Percentiles rank a stretch among this genome's conserved stretches.
Evolutionary conservation across 2,797 vertebrate genomes (phyloP).

Genomic region (Trichosurus vulpecula): DNA sequence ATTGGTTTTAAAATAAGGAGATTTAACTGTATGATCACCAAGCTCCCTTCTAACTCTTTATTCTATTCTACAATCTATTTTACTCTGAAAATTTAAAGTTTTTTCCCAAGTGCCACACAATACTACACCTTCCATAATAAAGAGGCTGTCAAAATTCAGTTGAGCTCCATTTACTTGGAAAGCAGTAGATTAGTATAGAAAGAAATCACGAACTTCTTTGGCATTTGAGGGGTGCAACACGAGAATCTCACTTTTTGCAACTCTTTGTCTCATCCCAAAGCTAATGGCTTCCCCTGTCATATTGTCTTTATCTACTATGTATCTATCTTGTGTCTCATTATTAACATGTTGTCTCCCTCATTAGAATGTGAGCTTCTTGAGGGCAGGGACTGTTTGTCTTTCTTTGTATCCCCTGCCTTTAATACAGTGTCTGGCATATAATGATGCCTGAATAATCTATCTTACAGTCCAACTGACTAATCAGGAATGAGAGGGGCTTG

Average conservation of each 20-base stretch:
- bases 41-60: background rate
- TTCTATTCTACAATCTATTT: background rate
- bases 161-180: background rate
- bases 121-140: background rate
- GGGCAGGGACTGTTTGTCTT: background rate
- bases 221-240: background rate
- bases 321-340: background rate
- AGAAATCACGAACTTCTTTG: background rate
- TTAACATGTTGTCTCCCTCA: background rate
- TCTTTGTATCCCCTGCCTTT: background rate
- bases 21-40: background rate
- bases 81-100: background rate
- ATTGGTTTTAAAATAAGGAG: background rate
- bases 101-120: background rate
- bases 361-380: background rate
- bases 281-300: background rate
- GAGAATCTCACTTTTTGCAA: background rate
- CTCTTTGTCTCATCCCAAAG: background rate
- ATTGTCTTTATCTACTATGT: background rate
- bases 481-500: background rate
- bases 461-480: background rate
- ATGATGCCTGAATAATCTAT: background rate
- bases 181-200: background rate
- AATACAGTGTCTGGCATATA: background rate
- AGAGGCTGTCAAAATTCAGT: background rate